Percentiles rank a stretch among this genome's conserved stretches.
phyloP scores from a whole-genome alignment of 1,140 invertebrate genomes.

The Heliconius congener region DNA sequence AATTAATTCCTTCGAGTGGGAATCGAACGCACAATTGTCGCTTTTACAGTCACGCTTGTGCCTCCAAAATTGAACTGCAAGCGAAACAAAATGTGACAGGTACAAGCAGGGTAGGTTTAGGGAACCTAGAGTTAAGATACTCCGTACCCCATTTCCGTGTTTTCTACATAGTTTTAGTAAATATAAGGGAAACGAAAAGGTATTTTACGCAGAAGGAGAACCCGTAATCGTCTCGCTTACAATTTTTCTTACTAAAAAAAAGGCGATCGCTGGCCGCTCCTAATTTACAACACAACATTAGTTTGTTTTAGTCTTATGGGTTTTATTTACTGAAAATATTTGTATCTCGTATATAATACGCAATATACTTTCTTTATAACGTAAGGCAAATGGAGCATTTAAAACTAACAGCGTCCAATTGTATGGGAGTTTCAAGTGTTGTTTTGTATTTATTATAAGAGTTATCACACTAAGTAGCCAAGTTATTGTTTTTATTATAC shows the following conservation, averaged over 20 bases:
- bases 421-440: slow-evolving; percentile 9
- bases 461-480: background rate
- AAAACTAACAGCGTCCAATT: slow-evolving; percentile 3
- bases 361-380: slow-evolving; percentile 27
- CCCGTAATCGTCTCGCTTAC: too few species aligned
- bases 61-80: too few species aligned
- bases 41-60: too few species aligned
- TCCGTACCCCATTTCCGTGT: too few species aligned
- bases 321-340: slow-evolving; percentile 37
- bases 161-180: too few species aligned
- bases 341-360: slow-evolving; percentile 20
- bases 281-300: slow-evolving; percentile 11
- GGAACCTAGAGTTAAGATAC: too few species aligned
- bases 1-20: too few species aligned
- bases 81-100: too few species aligned
- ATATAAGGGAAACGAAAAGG: too few species aligned
- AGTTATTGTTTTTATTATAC: slow-evolving; percentile 5
- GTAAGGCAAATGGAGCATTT: slow-evolving; percentile 18
- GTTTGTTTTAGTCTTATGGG: slow-evolving; percentile 29
- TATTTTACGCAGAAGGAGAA: too few species aligned
- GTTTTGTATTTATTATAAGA: slow-evolving; percentile 12
- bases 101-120: too few species aligned
- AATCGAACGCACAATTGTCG: too few species aligned
- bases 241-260: background rate
- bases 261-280: slow-evolving; percentile 4